These are phyloP conservation scores for Tupaia chinensis DNA, from an alignment of 2,113 vertebrate species.

Conservation along the genomic window DNA sequence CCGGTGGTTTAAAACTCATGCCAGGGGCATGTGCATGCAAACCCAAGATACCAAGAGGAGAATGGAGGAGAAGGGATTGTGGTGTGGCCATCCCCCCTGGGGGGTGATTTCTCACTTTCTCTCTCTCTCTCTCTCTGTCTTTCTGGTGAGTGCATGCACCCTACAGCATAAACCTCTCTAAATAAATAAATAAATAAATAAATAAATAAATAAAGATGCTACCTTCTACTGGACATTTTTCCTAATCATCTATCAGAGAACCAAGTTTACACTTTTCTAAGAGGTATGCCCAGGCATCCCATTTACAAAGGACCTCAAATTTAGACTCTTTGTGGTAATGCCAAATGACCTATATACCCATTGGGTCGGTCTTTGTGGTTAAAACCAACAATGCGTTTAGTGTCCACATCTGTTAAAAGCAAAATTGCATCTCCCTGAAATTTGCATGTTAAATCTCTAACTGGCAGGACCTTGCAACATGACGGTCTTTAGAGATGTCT, in stretches of 20 bases:
- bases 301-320: neutral
- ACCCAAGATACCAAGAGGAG: no score
- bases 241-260: constrained; percentile 8
- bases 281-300: neutral
- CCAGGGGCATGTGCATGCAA: no score
- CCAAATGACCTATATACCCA: neutral
- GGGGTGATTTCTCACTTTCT: no score
- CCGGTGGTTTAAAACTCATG: no score
- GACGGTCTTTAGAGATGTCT: neutral
- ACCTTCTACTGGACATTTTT: neutral
- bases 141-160: no score
- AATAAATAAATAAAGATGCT: neutral
- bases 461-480: neutral
- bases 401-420: neutral
- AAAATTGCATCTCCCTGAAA: neutral
- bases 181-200: neutral
- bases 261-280: neutral
- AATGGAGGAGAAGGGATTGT: no score
- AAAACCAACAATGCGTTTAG: neutral
- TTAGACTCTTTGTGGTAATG: neutral
- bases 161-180: no score
- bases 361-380: neutral
- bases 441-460: neutral
- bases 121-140: no score
- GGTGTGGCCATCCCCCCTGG: no score